Base-by-base conservation (phyloP, 2,888 invertebrate species). In the Parasteatoda lunata region DNA sequence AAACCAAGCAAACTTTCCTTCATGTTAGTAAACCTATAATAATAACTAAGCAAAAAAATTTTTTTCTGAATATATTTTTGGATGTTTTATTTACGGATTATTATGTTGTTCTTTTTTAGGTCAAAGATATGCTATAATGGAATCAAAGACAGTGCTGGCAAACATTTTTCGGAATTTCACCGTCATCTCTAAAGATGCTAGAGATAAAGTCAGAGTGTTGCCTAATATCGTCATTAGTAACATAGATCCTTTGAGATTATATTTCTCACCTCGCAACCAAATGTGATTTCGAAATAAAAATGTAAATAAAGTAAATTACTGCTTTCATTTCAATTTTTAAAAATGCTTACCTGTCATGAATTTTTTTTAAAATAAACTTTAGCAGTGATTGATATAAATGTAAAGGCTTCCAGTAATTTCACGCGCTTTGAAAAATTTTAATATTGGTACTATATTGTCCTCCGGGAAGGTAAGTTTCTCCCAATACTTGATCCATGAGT, bases 121-220 rank as follows among this genome's bases (percentile, higher is more conserved):
- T 71, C 88, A 88, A 69, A 88, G 81, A 45, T 88, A 84, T 49
- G 88, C 88, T 5, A 4, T 84, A 13, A 84, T 88, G 84, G 88
- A 88, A 72, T 75, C 84, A 30, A 88, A 88, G 66, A 71, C 79
- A 13, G 51, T 88, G 3, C 54, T 88, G n/a, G 80, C 88, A 13
- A 88, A 84, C 49, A 84, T 88, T 15, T 76, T 88, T 7, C 47
- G 88, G n/a, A 52, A 64, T 45, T 84, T 84, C 49, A 69, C 54
- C 3, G 51, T 88, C 13, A n/a, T 30, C 4, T 88, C 88, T 8
- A 11, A 77, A 30, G 78, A 84, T n/a, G 81, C 71, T n/a, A 66
- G 88, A 45, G 88, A 88, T 64, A 88, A 77, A 72, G 59, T 88
- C 8, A 52, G 76, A 9, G 48, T 77, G 3, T 48, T 68, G 4